Percentiles rank a stretch among this genome's conserved stretches.
Conservation (phyloP, 1,140 invertebrate genomes). For the Drosophila repleta region DNA sequence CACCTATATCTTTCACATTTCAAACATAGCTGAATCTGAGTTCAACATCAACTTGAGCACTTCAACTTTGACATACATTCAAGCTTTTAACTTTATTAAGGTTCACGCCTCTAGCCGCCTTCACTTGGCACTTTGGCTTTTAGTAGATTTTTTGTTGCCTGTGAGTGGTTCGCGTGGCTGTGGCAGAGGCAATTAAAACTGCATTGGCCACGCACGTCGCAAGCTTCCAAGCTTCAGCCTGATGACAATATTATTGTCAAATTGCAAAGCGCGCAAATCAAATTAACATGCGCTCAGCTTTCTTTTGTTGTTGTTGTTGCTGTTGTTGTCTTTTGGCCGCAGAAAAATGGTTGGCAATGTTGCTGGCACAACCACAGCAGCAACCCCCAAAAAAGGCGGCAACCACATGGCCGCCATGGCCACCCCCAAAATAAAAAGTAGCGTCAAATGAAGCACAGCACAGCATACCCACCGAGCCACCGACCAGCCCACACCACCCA, state of each 20-base stretch:
- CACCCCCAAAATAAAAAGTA: slow-evolving; percentile 33
- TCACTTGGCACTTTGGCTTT: too few relatives aligned
- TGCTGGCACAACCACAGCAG: slow-evolving; percentile 78
- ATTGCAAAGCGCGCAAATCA: slow-evolving; percentile 81
- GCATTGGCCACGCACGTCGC: slow-evolving; percentile 58
- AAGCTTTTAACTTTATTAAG: too few relatives aligned
- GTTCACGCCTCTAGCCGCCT: too few relatives aligned
- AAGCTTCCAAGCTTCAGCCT: slow-evolving; percentile 40
- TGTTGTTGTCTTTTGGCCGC: slow-evolving; percentile 60
- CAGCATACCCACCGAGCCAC: slow-evolving; percentile 23
- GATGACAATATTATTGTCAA: slow-evolving; percentile 82
- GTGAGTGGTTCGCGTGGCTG: background rate
- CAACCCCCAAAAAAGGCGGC: slow-evolving; percentile 52
- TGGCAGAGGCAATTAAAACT: slow-evolving; percentile 57
- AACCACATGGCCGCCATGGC: slow-evolving; percentile 42
- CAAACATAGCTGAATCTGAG: too few relatives aligned
- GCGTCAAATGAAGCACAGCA: slow-evolving; percentile 26
- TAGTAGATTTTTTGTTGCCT: background rate
- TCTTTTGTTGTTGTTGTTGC: slow-evolving; percentile 16
- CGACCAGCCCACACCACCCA: slow-evolving; percentile 47
- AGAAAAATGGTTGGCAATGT: slow-evolving; percentile 80
- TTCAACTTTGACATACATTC: too few relatives aligned
- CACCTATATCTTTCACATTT: too few relatives aligned
- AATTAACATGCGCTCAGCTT: slow-evolving; percentile 70
- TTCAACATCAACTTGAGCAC: too few relatives aligned